These are phyloP conservation scores for Spinus pinus DNA, from an alignment of 2,797 vertebrate species.

Conservation along the genomic window DNA sequence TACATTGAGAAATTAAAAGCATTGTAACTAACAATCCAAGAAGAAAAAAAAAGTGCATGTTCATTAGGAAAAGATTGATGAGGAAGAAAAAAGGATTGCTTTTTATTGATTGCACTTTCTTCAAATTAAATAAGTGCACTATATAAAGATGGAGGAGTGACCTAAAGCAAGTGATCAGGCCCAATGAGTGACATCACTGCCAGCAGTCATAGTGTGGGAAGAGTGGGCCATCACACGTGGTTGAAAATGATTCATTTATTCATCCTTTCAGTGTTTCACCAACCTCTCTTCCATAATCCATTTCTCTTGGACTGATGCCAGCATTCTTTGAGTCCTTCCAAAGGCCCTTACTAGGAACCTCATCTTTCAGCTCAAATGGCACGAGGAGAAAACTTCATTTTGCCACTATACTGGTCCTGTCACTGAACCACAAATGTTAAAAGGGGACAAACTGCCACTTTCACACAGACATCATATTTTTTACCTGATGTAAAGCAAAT, in stretches of 20 bases:
- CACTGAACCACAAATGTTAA: not conserved
- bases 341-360: not conserved
- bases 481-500: not conserved
- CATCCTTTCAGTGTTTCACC: not conserved
- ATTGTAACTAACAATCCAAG: not conserved
- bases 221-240: not conserved
- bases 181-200: not conserved
- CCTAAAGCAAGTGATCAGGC: not conserved
- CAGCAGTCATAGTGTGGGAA: not conserved
- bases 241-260: not conserved
- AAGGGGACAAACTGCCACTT: not conserved
- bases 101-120: slow-evolving; percentile 62
- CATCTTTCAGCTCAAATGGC: not conserved
- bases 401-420: not conserved
- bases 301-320: slow-evolving; percentile 7
- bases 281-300: not conserved
- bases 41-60: not conserved
- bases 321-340: not conserved
- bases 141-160: slow-evolving; percentile 16
- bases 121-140: slow-evolving; percentile 57
- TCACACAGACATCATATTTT: not conserved
- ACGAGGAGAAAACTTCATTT: not conserved
- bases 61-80: slow-evolving; percentile 59
- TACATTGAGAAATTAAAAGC: slow-evolving; percentile 24
- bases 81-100: slow-evolving; percentile 42